These are phyloP conservation scores for Drosophila arizonae DNA, from an alignment of 1,140 invertebrate species.

Conservation along the genomic window DNA sequence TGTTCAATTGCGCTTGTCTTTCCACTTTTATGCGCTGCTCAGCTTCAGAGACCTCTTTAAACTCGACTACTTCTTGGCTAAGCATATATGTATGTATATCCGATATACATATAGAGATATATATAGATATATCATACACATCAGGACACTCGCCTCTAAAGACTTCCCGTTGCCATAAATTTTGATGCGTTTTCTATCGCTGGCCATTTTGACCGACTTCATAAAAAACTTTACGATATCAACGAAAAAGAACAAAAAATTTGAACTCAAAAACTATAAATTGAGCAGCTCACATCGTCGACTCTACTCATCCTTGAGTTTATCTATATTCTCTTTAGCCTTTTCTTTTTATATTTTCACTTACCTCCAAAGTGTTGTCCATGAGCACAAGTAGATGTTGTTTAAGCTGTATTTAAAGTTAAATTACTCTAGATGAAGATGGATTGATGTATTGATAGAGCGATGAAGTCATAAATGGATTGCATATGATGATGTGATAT, in stretches of 20 bases:
- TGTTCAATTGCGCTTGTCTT: slow-evolving; percentile 75
- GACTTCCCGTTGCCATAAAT: slow-evolving; percentile 62
- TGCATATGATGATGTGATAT: slow-evolving; percentile 4
- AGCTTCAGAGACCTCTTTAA: slow-evolving; percentile 54
- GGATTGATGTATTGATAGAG: neutral
- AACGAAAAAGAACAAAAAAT: slow-evolving; percentile 26
- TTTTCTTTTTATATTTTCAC: slow-evolving; percentile 9
- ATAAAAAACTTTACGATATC: slow-evolving; percentile 78
- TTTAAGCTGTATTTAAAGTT: slow-evolving; percentile 8
- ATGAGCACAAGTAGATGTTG: neutral
- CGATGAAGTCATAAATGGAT: slow-evolving; percentile 4
- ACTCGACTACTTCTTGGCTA: neutral
- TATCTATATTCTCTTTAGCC: neutral
- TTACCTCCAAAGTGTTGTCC: slow-evolving; percentile 49
- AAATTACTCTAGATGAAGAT: slow-evolving; percentile 10
- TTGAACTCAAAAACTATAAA: slow-evolving; percentile 61
- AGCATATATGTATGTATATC: too few relatives aligned
- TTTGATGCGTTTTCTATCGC: slow-evolving; percentile 75
- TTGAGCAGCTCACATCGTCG: slow-evolving; percentile 15
- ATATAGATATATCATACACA: neutral
- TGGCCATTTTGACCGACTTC: slow-evolving; percentile 74
- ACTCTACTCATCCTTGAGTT: slow-evolving; percentile 12
- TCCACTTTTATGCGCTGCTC: slow-evolving; percentile 52
- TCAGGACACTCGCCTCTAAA: slow-evolving; percentile 20
- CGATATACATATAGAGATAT: too few relatives aligned